Base-by-base conservation (phyloP, 2,797 vertebrate species). In the Lepilemur septentrionalis region DNA sequence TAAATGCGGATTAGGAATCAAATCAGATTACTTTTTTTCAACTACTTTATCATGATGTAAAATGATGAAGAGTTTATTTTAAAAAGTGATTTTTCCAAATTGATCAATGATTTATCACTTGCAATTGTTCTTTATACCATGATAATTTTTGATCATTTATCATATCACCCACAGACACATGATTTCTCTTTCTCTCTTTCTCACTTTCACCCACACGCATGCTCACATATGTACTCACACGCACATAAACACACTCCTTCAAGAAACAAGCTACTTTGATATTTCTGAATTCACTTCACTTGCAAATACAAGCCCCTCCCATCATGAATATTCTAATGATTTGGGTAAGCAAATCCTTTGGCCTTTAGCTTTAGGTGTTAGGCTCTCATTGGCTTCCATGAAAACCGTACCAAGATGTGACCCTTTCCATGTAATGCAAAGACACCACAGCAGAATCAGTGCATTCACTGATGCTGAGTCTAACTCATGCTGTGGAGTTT, bases 11-110 rank as follows among this genome's bases (percentile, higher is more conserved):
- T 93, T 88, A 80, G 52, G 30, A 79, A 69, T 70, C 20, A 89
- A 91, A 76, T 35, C 28, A 95, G 43, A 93, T 30, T 73, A 73
- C 57, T 48, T 78, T 76, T 63, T 59, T 55, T 10, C 46, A 95
- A 57, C 25, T 87, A 52, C n/a, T 83, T 88, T 85, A 65, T 93
- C 25, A 73, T 89, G 78, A 94, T 38, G 83, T 91, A 61, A 84
- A 94, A 22, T n/a, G 10, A 63, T 69, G 10, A 52, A 0, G 28
- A 48, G 17, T 83, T 82, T 32, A 1, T 79, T 38, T 38, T 2
- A 38, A 38, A 67, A 70, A 7, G 0, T 9, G 2, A n/a, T 76
- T 91, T 91, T 78, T 81, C 76, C 43, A 83, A 79, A 70, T 48
- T 22, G 2, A 92, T 80, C 30, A 63, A 63, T 72, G 80, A 52